These are phyloP conservation scores for Micronycteris hirsuta DNA, from an alignment of 2,113 vertebrate genomes.

Conservation along the genomic window DNA sequence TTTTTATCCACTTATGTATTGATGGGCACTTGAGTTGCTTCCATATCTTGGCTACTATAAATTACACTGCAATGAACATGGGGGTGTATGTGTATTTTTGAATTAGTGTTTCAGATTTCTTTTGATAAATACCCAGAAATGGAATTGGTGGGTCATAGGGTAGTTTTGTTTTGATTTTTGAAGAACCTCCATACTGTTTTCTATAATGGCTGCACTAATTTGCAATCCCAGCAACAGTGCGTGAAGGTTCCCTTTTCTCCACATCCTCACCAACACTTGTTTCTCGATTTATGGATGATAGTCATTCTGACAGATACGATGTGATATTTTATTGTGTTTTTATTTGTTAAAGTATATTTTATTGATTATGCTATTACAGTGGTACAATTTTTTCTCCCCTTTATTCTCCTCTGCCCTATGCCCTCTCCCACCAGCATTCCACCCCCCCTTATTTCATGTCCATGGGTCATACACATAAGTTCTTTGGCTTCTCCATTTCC, in stretches of 20 bases:
- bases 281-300: neutral
- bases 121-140: neutral
- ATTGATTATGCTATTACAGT: too few species aligned
- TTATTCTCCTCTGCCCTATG: too few species aligned
- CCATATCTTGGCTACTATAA: neutral
- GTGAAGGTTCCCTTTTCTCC: neutral
- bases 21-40: neutral
- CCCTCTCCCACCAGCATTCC: too few species aligned
- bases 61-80: neutral
- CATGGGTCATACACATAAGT: too few species aligned
- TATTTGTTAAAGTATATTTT: neutral
- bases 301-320: neutral
- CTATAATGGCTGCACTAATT: neutral
- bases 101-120: neutral
- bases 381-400: too few species aligned
- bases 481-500: too few species aligned
- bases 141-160: neutral
- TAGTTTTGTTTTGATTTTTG: neutral
- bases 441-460: too few species aligned
- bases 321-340: neutral
- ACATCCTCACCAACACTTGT: neutral
- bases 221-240: neutral
- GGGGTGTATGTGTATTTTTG: neutral
- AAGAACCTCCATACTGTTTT: neutral
- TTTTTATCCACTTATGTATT: neutral